phyloP scores from a whole-genome alignment of 1,140 invertebrate species.

The Brachystomella parvula region DNA sequence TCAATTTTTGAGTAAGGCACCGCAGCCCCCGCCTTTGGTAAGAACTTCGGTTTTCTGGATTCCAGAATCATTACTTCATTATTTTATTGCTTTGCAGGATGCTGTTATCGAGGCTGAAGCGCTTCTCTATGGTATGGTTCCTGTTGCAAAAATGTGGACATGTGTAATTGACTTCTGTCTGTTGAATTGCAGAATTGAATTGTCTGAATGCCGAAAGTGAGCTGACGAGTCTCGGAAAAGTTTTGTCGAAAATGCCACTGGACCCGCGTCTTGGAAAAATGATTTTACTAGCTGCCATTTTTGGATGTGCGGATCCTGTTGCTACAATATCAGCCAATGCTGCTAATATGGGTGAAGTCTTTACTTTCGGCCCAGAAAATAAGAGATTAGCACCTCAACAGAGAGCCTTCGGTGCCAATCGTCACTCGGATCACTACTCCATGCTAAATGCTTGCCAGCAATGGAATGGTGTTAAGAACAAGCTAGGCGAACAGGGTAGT shows the following conservation, averaged over 20 bases:
- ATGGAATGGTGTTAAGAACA: conserved; percentile 68
- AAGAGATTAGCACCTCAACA: conserved; percentile 64
- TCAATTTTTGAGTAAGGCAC: conserved; percentile 85
- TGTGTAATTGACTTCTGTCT: neutral
- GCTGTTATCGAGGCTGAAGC: conserved; percentile 87
- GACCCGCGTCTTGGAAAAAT: conserved; percentile 90
- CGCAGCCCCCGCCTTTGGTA: conserved; percentile 78
- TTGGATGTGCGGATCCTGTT: conserved; percentile 77
- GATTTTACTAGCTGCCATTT: conserved; percentile 81
- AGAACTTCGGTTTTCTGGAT: conserved; percentile 43
- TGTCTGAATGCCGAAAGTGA: conserved; percentile 77
- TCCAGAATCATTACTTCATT: conserved; percentile 39
- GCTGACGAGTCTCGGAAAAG: conserved; percentile 78
- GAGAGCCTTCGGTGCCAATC: conserved; percentile 68
- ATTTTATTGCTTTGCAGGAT: conserved; percentile 47
- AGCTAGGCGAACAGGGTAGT: conserved; percentile 69
- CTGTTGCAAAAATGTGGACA: neutral
- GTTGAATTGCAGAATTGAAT: conserved; percentile 60
- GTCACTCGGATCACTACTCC: conserved; percentile 89
- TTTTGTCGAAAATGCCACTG: conserved; percentile 83
- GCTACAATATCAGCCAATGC: conserved; percentile 90
- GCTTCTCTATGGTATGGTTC: conserved; percentile 47
- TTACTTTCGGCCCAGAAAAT: conserved; percentile 52
- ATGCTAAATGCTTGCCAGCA: conserved; percentile 84
- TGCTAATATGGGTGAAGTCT: conserved; percentile 84